Evolutionary conservation across 2,113 vertebrate genomes (phyloP).

Genomic region (Motacilla alba): DNA sequence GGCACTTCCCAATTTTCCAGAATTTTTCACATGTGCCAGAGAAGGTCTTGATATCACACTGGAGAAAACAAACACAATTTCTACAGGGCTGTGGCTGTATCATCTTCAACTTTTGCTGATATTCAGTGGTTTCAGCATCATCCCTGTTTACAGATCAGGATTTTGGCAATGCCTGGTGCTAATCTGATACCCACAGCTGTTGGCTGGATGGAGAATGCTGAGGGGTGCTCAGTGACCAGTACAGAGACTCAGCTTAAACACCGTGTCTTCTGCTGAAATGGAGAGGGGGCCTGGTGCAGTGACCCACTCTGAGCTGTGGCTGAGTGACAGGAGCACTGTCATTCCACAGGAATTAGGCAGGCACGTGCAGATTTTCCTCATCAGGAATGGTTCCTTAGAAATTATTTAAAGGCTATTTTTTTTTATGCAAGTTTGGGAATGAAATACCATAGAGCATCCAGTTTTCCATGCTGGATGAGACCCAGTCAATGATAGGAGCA

Average conservation of each 20-base stretch:
- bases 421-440: neutral
- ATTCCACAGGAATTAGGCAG: neutral
- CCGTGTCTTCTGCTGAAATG: neutral
- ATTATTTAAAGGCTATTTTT: neutral
- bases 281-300: neutral
- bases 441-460: neutral
- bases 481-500: neutral
- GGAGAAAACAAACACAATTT: neutral
- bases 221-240: neutral
- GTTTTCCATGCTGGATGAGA: neutral
- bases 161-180: neutral
- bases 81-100: neutral
- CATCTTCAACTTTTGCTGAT: neutral
- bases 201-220: fast-evolving
- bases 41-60: neutral
- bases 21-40: neutral
- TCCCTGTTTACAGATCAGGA: neutral
- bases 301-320: neutral
- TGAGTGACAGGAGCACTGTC: neutral
- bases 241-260: neutral
- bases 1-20: neutral
- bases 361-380: neutral
- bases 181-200: neutral
- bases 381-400: neutral
- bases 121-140: neutral